Evolutionary conservation across 2,797 vertebrate genomes (phyloP).

Genomic region (Lepidocolaptes lacrymiger): DNA sequence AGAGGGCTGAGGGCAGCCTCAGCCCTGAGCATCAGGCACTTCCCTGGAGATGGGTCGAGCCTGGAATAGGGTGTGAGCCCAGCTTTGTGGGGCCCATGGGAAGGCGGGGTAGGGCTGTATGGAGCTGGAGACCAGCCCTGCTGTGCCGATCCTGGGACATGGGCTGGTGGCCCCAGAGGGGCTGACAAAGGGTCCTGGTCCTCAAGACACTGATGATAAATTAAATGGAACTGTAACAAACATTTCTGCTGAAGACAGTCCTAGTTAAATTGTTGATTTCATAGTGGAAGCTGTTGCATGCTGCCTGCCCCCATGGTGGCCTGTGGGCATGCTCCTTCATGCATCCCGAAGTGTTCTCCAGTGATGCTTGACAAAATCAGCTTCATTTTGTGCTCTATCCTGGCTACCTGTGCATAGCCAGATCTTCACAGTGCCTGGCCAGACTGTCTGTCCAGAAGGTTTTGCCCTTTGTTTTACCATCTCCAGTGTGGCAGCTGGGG

Average conservation of each 20-base stretch:
- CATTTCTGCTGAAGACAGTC: neutral
- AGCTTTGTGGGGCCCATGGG: accelerated
- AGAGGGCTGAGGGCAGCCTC: neutral
- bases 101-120: accelerated
- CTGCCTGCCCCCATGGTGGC: accelerated
- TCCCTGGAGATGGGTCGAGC: neutral
- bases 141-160: accelerated
- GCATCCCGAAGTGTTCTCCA: neutral
- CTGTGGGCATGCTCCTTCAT: neutral
- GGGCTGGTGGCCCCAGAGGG: neutral
- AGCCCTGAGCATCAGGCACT: neutral
- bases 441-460: neutral
- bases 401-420: neutral
- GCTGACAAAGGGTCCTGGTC: neutral
- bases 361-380: neutral
- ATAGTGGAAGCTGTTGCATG: accelerated
- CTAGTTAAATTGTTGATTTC: neutral
- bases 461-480: neutral
- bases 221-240: neutral
- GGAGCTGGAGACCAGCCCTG: neutral
- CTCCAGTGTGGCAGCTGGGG: neutral
- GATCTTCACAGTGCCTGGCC: neutral
- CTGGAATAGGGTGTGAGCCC: too few relatives aligned
- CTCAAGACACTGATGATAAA: neutral
- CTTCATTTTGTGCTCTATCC: neutral